Evolutionary conservation across 2,113 vertebrate genomes (phyloP), one percentile per base, ranked within the genome.

Genomic region (Heterotis niloticus): DNA sequence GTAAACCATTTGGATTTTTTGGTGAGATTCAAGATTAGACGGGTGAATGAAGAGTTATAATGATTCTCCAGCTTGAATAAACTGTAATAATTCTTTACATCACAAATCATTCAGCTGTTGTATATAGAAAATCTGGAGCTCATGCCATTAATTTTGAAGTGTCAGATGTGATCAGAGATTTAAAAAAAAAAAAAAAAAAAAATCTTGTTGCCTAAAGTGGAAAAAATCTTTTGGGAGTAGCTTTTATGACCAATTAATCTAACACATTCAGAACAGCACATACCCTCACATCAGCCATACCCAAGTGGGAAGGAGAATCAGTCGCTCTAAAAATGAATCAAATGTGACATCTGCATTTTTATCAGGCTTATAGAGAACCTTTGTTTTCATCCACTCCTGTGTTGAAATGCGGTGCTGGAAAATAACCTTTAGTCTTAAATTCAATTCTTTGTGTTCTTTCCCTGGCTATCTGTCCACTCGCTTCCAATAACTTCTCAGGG

Each of bases 281-380:
- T 82, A 85, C 70, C 79, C 82, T 82, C 75, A 77, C 78, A 79
- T 86, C 60, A 60, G 34, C 51, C 75, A 17, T 75, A 75, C 23
- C 10, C 60, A 44, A 0, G 56, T 64, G 23, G 80, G 76, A 79
- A 83, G 67, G 67, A n/a, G 23, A 4, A 17, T 34, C 28, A 34
- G 16, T 69, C 17, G 18, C 67, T 34, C 34, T 67, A 67, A 4
- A 29, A 69, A 69, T 69, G 26, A 17, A 68, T 68, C 29, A 28
- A 13, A 68, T 68, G 13, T 28, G 66, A n/a, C n/a, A n/a, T 10
- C 5, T 28, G 66, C 10, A 28, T 24, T 68, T 68, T 26, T 68
- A 68, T 28, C 29, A 28, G 34, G 2, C 34, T 44, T 44, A 44
- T 44, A n/a, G 34, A 44, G 34, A 44, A 44, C 7, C 34, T 44